Conservation (phyloP, 2,888 invertebrate species). For the Pimpla rufipes region DNA sequence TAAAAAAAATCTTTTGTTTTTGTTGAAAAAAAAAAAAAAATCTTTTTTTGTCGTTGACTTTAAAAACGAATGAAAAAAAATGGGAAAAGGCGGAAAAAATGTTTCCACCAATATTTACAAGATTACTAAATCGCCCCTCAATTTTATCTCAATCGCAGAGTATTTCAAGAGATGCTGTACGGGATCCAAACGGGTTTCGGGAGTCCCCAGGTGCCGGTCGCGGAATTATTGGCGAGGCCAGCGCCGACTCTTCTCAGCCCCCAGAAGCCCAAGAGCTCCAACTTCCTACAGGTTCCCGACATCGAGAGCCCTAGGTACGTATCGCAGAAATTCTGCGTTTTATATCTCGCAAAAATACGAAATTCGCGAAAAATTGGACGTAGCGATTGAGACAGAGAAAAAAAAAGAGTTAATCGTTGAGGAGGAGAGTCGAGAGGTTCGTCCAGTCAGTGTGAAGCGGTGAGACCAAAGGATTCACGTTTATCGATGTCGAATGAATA, state of each 20-base stretch:
- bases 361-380: slow-evolving; percentile 15
- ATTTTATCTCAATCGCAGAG: slow-evolving; percentile 85
- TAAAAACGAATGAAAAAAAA: too few species aligned
- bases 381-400: slow-evolving; percentile 19
- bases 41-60: slow-evolving; percentile 1
- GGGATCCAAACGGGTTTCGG: slow-evolving; percentile 97
- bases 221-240: slow-evolving; percentile 94
- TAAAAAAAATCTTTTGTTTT: too few species aligned
- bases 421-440: slow-evolving; percentile 35
- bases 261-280: slow-evolving; percentile 95
- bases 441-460: slow-evolving; percentile 52
- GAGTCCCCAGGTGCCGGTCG: slow-evolving; percentile 96
- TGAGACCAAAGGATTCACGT: slow-evolving; percentile 72
- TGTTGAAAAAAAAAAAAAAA: too few species aligned
- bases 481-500: slow-evolving; percentile 75
- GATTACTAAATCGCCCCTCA: slow-evolving; percentile 16
- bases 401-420: slow-evolving; percentile 30
- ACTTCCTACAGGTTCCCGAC: slow-evolving; percentile 96
- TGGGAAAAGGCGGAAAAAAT: too few species aligned
- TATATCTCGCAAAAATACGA: slow-evolving; percentile 18
- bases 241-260: slow-evolving; percentile 95
- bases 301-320: slow-evolving; percentile 92
- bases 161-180: slow-evolving; percentile 97
- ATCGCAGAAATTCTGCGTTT: slow-evolving; percentile 5
- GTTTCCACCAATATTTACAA: too few species aligned